A percentile compares a stretch with the other conserved stretches of the same genome.
These are phyloP conservation scores for Rhabdomys dilectus DNA, from an alignment of 2,113 vertebrate species.

Conservation along the genomic window DNA sequence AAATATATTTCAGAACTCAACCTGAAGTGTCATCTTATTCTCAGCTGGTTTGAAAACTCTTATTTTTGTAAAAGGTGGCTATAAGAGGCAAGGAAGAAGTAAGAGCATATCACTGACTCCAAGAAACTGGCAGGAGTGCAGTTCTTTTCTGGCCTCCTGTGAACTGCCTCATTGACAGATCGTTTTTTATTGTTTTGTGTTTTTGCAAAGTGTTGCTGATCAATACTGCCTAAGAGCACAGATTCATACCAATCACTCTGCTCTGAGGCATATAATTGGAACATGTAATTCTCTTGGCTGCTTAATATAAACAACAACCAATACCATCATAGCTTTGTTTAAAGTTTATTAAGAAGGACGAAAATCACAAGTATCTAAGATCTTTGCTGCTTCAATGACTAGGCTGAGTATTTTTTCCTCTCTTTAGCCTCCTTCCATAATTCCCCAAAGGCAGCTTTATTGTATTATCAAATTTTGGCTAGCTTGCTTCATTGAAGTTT, in stretches of 20 bases:
- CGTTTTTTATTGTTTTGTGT: constrained; percentile 68
- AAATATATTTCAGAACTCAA: constrained; percentile 19
- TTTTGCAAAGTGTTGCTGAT: constrained; percentile 68
- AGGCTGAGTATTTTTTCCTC: constrained; percentile 3
- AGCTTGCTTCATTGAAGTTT: constrained; percentile 64
- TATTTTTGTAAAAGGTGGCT: constrained; percentile 21
- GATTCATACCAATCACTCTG: constrained; percentile 67
- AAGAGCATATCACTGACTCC: neutral
- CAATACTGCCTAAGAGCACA: constrained; percentile 69
- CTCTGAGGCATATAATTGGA: constrained; percentile 64
- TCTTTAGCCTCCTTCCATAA: constrained; percentile 50
- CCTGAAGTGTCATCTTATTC: neutral
- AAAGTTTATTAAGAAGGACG: constrained; percentile 73
- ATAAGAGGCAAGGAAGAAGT: neutral
- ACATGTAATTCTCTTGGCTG: constrained; percentile 55
- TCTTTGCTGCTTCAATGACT: constrained; percentile 60
- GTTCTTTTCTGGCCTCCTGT: constrained; percentile 58
- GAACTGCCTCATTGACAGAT: constrained; percentile 58
- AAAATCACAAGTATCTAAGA: constrained; percentile 70
- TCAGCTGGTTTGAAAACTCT: constrained; percentile 45
- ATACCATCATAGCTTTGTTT: constrained; percentile 69
- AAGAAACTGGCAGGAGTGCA: neutral
- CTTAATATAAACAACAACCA: constrained; percentile 75
- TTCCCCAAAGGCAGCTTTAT: constrained; percentile 64
- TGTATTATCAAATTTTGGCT: constrained; percentile 69